Conservation (phyloP, 2,113 vertebrate genomes). For the Pheucticus melanocephalus region DNA sequence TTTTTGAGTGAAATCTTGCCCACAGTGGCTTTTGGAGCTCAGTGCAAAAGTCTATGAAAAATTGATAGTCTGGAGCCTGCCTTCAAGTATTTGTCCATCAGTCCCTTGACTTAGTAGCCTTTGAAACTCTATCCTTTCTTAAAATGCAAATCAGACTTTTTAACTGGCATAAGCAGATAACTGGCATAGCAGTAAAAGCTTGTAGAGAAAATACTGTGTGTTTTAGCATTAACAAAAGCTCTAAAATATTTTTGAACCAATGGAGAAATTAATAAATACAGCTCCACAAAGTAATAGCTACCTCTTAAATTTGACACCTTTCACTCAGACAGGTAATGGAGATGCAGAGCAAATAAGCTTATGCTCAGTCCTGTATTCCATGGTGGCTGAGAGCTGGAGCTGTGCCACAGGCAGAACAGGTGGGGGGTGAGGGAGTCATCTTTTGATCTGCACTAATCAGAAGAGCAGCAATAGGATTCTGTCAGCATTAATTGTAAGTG, state of each 20-base stretch:
- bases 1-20: neutral
- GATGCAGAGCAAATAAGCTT: neutral
- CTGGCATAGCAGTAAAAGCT: neutral
- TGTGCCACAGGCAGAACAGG: neutral
- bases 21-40: neutral
- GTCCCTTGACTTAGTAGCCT: neutral
- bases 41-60: neutral
- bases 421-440: neutral
- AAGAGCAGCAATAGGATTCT: neutral
- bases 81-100: neutral
- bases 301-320: neutral
- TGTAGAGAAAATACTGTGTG: neutral
- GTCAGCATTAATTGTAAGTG: neutral
- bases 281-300: neutral
- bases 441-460: neutral
- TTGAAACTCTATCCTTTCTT: neutral
- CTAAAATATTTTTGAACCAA: neutral
- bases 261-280: neutral
- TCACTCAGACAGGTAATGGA: neutral
- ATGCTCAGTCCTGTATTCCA: neutral
- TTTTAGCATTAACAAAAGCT: neutral
- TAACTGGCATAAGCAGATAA: neutral
- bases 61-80: neutral
- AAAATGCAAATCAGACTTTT: neutral
- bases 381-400: neutral